A percentile compares a stretch with the other conserved stretches of the same genome.
Conservation (phyloP, 2,797 vertebrate genomes). For the Linurgus olivaceus region DNA sequence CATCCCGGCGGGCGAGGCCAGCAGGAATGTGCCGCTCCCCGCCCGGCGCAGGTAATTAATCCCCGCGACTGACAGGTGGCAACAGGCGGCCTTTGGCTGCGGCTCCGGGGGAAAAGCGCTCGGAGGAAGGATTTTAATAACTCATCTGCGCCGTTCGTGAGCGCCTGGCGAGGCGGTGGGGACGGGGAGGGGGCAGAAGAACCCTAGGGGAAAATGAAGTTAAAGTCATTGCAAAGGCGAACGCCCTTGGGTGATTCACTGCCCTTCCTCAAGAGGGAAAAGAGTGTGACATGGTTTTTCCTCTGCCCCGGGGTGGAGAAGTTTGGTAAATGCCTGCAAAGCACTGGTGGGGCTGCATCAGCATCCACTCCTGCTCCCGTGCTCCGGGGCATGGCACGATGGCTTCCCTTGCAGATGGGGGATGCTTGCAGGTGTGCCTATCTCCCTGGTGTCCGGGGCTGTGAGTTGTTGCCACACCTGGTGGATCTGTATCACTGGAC, state of each 20-base stretch:
- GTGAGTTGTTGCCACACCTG: fast-evolving
- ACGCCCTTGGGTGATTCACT: background rate
- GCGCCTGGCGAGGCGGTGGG: background rate
- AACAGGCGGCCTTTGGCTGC: slow-evolving; percentile 81
- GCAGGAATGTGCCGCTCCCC: slow-evolving; percentile 82
- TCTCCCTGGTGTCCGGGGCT: background rate
- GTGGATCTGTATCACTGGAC: background rate
- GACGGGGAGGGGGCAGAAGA: background rate
- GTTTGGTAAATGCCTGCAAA: background rate
- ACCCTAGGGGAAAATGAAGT: background rate
- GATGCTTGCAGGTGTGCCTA: fast-evolving
- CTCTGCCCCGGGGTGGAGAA: background rate
- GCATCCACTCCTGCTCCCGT: background rate
- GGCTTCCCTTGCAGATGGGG: background rate
- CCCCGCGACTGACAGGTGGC: slow-evolving; percentile 83
- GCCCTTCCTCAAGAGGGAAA: background rate
- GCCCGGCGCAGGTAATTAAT: slow-evolving; percentile 82
- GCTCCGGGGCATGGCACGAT: fast-evolving
- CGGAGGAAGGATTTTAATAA: slow-evolving; percentile 66
- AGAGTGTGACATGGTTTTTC: background rate
- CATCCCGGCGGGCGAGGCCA: slow-evolving; percentile 75
- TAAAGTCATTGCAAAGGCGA: background rate
- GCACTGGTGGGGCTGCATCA: background rate
- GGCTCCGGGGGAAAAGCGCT: slow-evolving; percentile 67
- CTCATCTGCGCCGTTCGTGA: slow-evolving; percentile 37